Evolutionary conservation across 2,888 invertebrate species (phyloP).

Genomic region (Drosophila algonquin): DNA sequence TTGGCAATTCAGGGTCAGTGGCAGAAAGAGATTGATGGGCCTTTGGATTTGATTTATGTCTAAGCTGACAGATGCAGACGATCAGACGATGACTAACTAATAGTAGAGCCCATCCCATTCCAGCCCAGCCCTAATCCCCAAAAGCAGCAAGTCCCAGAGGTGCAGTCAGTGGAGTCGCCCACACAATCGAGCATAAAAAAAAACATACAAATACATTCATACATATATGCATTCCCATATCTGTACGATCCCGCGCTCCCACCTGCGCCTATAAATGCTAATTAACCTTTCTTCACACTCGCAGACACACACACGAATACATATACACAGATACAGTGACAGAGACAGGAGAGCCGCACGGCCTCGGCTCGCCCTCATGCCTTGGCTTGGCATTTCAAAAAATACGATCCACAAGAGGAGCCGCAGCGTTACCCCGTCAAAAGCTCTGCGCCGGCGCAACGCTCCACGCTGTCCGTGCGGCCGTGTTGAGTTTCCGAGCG

Average conservation of each 20-base stretch:
- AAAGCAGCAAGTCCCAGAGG: constrained; percentile 1
- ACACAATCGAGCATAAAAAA: constrained; percentile 13
- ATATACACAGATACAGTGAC: not conserved
- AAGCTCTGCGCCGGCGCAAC: constrained; percentile 63
- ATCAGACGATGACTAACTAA: constrained; percentile 39
- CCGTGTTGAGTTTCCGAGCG: constrained; percentile 22
- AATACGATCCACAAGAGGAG: constrained; percentile 63
- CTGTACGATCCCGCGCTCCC: constrained; percentile 25
- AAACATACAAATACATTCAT: constrained; percentile 9
- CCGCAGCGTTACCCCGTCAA: constrained; percentile 52
- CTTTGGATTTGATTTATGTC: constrained; percentile 64
- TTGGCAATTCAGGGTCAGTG: constrained; percentile 65
- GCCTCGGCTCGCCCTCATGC: constrained; percentile 37
- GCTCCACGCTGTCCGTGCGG: constrained; percentile 15
- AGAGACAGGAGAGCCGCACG: constrained; percentile 1
- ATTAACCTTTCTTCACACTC: constrained; percentile 71
- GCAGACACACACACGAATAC: constrained; percentile 4
- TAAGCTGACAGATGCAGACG: constrained; percentile 27
- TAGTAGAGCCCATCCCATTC: constrained; percentile 21
- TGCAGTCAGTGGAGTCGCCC: constrained; percentile 12
- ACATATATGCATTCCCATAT: not conserved
- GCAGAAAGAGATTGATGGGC: constrained; percentile 59
- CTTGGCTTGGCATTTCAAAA: constrained; percentile 69
- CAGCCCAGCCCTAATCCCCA: not conserved
- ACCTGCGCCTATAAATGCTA: constrained; percentile 60